Base-by-base conservation (phyloP, 2,113 vertebrate genomes). In the Brachyhypopomus gauderio region DNA sequence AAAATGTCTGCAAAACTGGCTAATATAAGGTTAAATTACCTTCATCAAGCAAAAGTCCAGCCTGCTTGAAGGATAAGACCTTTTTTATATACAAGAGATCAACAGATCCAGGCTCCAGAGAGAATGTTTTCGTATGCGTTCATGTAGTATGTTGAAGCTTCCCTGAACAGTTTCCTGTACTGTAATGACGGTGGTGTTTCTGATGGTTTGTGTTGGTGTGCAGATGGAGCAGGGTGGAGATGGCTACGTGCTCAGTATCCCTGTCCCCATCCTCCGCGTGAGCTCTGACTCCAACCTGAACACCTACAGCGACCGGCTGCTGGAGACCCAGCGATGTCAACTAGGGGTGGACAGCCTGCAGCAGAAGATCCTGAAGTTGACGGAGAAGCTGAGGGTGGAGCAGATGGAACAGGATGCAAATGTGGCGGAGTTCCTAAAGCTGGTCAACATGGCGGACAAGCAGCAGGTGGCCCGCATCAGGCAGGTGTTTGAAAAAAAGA, bases 401-500 rank as follows among this genome's bases (percentile, higher is more conserved):
- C 96, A 97, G 90, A 95, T 96, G 75, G 97, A 94, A 0, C 94
- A 94, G 0, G 96, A 99, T 0, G 96, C 96, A 88, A 98, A 98
- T 0, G 95, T 98, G 84, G 96, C 95, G 0, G 97, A 99, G 90
- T 99, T 98, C 90, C 91, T 99, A 86, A 97, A 98, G 89, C 91
- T 99, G 91, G 93, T 97, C 86, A 96, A 96, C 93, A 97, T 95
- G 0, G 97, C 97, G 0, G 97, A 99, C 91, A 96, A 95, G 91
- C 97, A 97, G 91, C 97, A 99, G 80, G 93, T 94, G 30, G 94
- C 95, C 0, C 96, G 97, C 85, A 99, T 99, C 92, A 97, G 97
- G 88, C 97, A 98, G 89, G 97, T 97, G 27, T 99, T 99, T 0
- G 97, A 98, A 92, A 98, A 99, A 93, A 99, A 98, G 92, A 98